phyloP scores from a whole-genome alignment of 2,797 vertebrate genomes.

The Propithecus deckenii region DNA sequence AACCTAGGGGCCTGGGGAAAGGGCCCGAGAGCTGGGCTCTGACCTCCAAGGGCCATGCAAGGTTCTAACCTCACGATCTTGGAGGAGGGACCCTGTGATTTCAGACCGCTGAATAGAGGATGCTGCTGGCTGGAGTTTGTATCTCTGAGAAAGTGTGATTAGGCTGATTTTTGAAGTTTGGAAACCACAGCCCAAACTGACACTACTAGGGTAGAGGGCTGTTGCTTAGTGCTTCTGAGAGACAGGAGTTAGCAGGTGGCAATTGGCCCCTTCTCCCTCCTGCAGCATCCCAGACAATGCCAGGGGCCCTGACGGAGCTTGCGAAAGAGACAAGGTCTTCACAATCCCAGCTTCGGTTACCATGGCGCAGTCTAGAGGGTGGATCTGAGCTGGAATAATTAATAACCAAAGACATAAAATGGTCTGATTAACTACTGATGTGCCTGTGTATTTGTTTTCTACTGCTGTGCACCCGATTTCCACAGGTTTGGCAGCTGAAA shows the following conservation, averaged over 20 bases:
- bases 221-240: not conserved
- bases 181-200: not conserved
- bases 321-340: not conserved
- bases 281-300: not conserved
- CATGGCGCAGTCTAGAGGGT: not conserved
- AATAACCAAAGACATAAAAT: too few species aligned
- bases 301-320: not conserved
- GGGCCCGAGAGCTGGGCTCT: too few species aligned
- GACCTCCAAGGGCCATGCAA: fast-evolving
- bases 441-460: not conserved
- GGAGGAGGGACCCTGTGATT: too few species aligned
- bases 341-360: not conserved
- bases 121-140: fast-evolving
- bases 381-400: too few species aligned
- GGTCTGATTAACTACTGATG: too few species aligned
- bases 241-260: not conserved
- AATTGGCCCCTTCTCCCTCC: not conserved
- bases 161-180: not conserved
- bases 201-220: not conserved
- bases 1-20: not conserved
- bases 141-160: fast-evolving
- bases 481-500: not conserved
- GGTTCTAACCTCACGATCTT: not conserved
- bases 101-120: not conserved
- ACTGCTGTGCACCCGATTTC: not conserved